A percentile compares a stretch with the other conserved stretches of the same genome.
These are phyloP conservation scores for Acanthosepion pharaonis DNA, from an alignment of 2,888 invertebrate genomes.

Conservation along the genomic window DNA sequence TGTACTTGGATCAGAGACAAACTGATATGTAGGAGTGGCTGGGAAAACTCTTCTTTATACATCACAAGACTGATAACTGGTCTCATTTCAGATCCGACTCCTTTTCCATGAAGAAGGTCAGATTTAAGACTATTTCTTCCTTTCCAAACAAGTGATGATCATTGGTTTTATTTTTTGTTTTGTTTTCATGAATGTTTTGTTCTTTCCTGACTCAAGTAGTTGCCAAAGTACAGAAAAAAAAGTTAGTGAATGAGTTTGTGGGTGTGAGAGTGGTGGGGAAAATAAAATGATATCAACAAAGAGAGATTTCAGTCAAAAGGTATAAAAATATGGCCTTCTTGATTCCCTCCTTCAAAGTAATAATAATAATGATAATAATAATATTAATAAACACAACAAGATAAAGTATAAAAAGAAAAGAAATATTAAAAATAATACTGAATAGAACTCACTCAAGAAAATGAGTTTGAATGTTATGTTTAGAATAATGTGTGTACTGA, in stretches of 20 bases:
- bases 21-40: background rate
- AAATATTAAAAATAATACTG: background rate
- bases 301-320: background rate
- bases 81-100: background rate
- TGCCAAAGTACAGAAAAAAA: background rate
- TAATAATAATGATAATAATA: no score
- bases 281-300: background rate
- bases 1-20: background rate
- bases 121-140: background rate
- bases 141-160: slow-evolving; percentile 13
- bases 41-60: background rate
- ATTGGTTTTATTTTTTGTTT: background rate
- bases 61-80: background rate
- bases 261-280: background rate
- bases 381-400: background rate
- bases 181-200: background rate
- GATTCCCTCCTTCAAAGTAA: background rate
- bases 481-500: no score
- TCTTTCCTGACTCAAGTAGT: background rate
- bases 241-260: background rate
- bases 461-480: no score
- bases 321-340: background rate
- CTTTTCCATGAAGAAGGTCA: background rate
- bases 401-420: background rate
- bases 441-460: background rate